Conservation (phyloP, 1,140 invertebrate species). For the Conopomorpha cramerella region DNA sequence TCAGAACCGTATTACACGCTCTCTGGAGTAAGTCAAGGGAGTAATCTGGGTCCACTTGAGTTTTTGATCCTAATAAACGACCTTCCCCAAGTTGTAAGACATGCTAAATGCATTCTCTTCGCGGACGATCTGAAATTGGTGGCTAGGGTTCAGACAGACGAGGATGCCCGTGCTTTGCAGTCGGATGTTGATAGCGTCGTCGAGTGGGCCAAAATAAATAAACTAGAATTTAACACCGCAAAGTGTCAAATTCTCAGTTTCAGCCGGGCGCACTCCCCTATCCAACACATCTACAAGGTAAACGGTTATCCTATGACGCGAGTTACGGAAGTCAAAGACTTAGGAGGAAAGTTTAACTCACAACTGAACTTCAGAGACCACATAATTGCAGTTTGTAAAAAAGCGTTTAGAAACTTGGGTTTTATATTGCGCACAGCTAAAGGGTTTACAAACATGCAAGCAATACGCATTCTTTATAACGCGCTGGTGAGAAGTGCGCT, state of each 20-base stretch:
- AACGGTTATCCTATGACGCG: neutral
- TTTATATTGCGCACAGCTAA: neutral
- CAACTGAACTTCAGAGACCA: neutral
- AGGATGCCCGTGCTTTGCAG: neutral
- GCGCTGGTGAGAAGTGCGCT: neutral
- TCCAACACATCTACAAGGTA: neutral
- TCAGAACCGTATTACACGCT: neutral
- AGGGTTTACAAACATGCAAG: neutral
- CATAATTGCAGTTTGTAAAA: neutral
- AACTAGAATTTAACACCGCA: neutral
- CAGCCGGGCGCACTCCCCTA: neutral
- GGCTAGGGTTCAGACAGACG: neutral
- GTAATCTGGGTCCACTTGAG: neutral
- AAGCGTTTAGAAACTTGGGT: neutral
- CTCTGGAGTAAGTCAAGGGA: neutral
- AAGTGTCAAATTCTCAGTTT: neutral
- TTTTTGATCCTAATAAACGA: neutral
- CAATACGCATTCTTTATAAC: neutral
- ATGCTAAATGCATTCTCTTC: neutral
- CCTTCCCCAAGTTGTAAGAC: neutral
- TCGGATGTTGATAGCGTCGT: neutral
- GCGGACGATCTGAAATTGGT: neutral
- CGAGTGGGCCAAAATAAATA: neutral
- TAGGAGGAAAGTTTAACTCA: neutral
- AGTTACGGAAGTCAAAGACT: neutral